Evolutionary conservation across 2,113 vertebrate genomes (phyloP), one percentile per base, ranked within the genome.

Genomic region (Misgurnus anguillicaudatus): DNA sequence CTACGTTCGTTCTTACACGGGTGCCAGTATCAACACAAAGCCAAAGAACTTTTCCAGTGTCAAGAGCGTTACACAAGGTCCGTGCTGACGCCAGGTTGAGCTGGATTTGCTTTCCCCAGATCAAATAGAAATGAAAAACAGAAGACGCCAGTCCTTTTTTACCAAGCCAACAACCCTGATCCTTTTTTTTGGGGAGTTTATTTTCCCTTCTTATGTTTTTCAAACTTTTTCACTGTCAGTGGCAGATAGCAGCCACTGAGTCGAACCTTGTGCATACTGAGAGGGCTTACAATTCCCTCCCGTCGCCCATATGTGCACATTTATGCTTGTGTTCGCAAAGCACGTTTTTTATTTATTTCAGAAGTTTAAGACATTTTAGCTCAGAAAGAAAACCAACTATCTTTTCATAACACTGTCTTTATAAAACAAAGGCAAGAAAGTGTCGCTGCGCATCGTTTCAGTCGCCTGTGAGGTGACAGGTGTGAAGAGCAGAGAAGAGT

Each of bases 401-500:
- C 80, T 83, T 85, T 89, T 88, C 24, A 31, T 82, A 84, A 84
- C 83, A 84, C 82, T 84, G 80, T 84, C 83, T 79, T 78, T 55
- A 74, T 82, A 88, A 90, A 88, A 90, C 80, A 89, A 91, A 89
- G 87, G 88, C 88, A 91, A 91, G 88, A 92, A 92, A 92, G 91
- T 92, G 92, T 91, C 91, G 90, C 91, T 91, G 92, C 89, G 90
- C 90, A 90, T 90, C 88, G 87, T 90, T 92, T 87, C 75, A 84
- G 80, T 85, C 75, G 88, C 90, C 91, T 79, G 86, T 72, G 87
- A 89, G 87, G 89, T 82, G 77, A 86, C 89, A 85, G 89, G 89
- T 84, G 80, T 86, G 86, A 89, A 87, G 87, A 86, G 85, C 86
- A 88, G 87, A 82, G 88, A 90, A 85, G 82, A 82, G 75, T 89